phyloP scores from a whole-genome alignment of 30 jellyfish, hydroid and myxozoan genomes.

The Nemopilema nomurai region DNA sequence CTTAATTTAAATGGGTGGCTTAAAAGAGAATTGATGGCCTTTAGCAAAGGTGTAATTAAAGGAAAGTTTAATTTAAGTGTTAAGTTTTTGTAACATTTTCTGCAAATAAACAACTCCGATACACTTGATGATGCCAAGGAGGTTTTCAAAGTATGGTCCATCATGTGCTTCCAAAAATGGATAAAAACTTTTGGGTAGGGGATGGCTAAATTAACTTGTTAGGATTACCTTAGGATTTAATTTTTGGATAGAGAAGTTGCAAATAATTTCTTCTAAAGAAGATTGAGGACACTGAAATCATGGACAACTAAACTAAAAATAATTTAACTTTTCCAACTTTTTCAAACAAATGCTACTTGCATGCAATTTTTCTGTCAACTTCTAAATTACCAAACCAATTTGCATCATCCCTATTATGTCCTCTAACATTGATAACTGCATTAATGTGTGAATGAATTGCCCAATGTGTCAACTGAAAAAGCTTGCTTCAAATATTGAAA shows the following conservation, averaged over 20 bases:
- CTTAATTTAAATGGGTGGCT: not conserved
- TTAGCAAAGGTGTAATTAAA: not conserved
- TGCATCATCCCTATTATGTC: not conserved
- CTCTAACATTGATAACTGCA: not conserved
- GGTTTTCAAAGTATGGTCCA: not conserved
- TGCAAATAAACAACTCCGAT: not conserved
- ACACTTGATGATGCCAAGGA: not conserved
- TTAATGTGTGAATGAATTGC: not conserved
- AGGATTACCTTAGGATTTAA: not conserved
- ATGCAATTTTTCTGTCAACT: not conserved
- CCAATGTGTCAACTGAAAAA: not conserved
- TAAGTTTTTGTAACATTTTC: not conserved
- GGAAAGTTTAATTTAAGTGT: not conserved
- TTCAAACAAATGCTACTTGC: not conserved
- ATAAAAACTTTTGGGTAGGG: not conserved
- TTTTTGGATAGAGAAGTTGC: not conserved
- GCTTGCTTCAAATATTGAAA: not conserved
- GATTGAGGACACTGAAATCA: not conserved
- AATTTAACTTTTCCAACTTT: not conserved
- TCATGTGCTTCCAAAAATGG: not conserved
- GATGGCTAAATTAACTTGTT: not conserved
- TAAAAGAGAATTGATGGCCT: not conserved
- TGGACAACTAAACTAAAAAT: not conserved
- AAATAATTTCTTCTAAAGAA: not conserved
- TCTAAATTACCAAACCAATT: not conserved